These are phyloP conservation scores for Bubalus kerabau DNA, from an alignment of 2,113 vertebrate species.

Conservation along the genomic window DNA sequence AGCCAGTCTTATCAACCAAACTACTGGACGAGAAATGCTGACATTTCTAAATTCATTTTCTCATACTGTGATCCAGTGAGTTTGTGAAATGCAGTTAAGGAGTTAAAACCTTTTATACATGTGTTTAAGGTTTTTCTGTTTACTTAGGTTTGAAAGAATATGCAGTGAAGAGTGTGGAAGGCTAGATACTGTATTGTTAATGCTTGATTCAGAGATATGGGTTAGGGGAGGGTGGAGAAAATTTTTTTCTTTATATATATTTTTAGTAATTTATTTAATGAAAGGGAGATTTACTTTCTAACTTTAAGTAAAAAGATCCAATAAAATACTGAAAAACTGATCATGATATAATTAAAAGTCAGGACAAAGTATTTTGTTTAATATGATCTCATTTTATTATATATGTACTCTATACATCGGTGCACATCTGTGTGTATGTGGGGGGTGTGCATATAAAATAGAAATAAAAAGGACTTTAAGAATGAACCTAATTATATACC, in stretches of 20 bases:
- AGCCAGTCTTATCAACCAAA: neutral
- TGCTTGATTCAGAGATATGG: neutral
- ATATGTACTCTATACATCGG: neutral
- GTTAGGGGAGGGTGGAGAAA: neutral
- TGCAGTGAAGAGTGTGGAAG: neutral
- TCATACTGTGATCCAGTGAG: neutral
- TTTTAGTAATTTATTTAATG: neutral
- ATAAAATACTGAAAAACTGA: neutral
- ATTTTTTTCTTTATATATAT: neutral
- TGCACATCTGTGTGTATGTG: neutral
- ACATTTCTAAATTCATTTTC: neutral
- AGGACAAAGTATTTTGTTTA: neutral
- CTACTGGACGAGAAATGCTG: neutral
- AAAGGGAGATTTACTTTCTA: neutral
- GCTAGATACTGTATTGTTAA: neutral
- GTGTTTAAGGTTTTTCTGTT: neutral
- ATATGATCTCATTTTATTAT: neutral
- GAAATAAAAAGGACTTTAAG: neutral
- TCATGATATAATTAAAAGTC: neutral
- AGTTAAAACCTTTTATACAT: neutral
- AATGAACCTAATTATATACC: neutral
- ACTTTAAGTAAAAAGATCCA: neutral
- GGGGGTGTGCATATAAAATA: neutral
- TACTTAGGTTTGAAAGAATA: neutral
- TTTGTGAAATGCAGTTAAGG: neutral